Evolutionary conservation across 2,797 vertebrate species (phyloP).

Genomic region (Zenarchopterus dispar): DNA sequence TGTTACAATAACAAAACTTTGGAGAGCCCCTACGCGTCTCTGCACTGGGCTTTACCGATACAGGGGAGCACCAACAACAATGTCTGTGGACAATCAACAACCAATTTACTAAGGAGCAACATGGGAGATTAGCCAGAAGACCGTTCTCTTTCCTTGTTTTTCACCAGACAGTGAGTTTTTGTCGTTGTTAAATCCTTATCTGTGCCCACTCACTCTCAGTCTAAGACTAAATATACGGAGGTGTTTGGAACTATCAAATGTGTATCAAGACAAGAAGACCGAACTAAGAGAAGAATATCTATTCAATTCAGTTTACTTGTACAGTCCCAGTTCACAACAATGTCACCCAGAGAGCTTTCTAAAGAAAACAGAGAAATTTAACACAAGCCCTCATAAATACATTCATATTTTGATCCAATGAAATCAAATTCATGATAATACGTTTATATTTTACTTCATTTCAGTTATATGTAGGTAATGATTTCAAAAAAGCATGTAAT

Average conservation of each 20-base stretch:
- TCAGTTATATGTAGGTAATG: no score
- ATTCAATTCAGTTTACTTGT: background rate
- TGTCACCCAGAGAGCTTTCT: no score
- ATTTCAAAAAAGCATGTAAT: no score
- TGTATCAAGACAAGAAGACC: background rate
- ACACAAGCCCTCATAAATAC: no score
- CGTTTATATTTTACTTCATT: no score
- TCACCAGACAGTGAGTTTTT: constrained; percentile 23
- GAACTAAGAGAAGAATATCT: background rate
- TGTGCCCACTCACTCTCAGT: constrained; percentile 30
- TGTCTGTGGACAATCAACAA: constrained; percentile 76
- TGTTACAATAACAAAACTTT: constrained; percentile 73
- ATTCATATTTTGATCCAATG: no score
- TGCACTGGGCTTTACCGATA: constrained; percentile 56
- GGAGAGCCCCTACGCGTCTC: constrained; percentile 55
- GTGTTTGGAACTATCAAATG: constrained; percentile 11
- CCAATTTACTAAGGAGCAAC: constrained; percentile 62
- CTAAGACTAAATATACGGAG: constrained; percentile 20
- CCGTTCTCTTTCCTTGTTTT: constrained; percentile 48
- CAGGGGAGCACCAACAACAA: constrained; percentile 61
- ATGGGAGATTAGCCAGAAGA: constrained; percentile 59
- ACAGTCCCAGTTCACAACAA: no score
- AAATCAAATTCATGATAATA: no score
- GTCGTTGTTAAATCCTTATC: constrained; percentile 41
- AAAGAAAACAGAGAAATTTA: no score